Conservation (phyloP, 1,140 invertebrate genomes). For the Drosophila carrolli region DNA sequence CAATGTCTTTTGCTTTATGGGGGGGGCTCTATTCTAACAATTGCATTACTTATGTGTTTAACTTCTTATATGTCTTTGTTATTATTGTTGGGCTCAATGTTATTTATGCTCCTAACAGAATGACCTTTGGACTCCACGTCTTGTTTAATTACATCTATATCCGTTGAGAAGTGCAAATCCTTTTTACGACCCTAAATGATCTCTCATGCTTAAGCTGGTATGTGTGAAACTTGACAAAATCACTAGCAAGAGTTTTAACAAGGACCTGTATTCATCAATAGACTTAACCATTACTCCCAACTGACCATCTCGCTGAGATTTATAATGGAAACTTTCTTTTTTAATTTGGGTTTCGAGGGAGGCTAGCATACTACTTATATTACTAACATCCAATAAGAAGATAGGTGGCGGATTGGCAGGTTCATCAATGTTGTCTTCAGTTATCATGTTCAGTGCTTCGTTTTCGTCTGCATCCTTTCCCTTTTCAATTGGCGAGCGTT, state of each 20-base stretch:
- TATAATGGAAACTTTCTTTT: neutral
- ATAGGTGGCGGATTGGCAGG: constrained; percentile 20
- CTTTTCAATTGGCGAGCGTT: too few species aligned
- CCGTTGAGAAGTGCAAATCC: neutral
- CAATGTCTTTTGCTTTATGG: neutral
- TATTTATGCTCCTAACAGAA: neutral
- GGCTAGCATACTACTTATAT: constrained; percentile 10
- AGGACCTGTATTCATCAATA: too few species aligned
- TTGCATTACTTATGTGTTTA: neutral
- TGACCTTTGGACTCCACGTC: too few species aligned
- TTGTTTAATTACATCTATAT: too few species aligned
- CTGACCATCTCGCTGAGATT: neutral
- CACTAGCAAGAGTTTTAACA: too few species aligned
- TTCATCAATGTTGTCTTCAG: constrained; percentile 9
- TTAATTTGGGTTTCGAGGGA: constrained; percentile 5
- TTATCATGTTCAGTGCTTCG: neutral
- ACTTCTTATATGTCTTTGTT: neutral
- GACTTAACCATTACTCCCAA: too few species aligned
- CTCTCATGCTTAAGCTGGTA: neutral
- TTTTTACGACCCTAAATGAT: neutral
- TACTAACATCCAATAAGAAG: constrained; percentile 19
- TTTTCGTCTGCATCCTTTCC: neutral
- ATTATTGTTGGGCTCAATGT: neutral
- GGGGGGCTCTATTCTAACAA: neutral
- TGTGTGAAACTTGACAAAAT: too few species aligned